phyloP scores from a whole-genome alignment of 1,140 invertebrate genomes.

The Acromyrmex charruanus region DNA sequence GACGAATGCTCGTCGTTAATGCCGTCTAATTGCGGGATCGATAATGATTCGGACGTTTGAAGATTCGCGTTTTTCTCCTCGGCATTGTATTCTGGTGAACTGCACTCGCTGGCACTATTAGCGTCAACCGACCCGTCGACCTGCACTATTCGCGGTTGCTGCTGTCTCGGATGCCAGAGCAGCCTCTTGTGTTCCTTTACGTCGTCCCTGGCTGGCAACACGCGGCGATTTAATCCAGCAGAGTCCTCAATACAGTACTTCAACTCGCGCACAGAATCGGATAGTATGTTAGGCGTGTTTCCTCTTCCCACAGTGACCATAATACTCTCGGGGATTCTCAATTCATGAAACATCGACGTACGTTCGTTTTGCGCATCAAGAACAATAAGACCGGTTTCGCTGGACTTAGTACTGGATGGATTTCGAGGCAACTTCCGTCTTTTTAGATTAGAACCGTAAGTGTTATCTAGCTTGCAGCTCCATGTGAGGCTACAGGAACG shows the following conservation, averaged over 20 bases:
- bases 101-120: slow-evolving; percentile 84
- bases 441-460: slow-evolving; percentile 88
- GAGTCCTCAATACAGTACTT: slow-evolving; percentile 81
- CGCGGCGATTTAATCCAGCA: slow-evolving; percentile 70
- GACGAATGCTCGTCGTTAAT: slow-evolving; percentile 77
- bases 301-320: slow-evolving; percentile 84
- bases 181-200: slow-evolving; percentile 84
- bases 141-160: slow-evolving; percentile 86
- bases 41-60: slow-evolving; percentile 48
- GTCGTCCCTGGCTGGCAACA: slow-evolving; percentile 77
- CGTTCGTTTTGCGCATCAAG: slow-evolving; percentile 80
- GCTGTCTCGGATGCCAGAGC: slow-evolving; percentile 83
- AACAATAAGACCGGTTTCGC: slow-evolving; percentile 78
- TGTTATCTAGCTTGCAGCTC: slow-evolving; percentile 90
- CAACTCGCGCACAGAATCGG: slow-evolving; percentile 78
- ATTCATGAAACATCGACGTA: slow-evolving; percentile 82
- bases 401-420: slow-evolving; percentile 74
- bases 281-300: slow-evolving; percentile 78
- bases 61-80: slow-evolving; percentile 76
- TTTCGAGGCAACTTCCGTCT: slow-evolving; percentile 88
- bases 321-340: slow-evolving; percentile 85
- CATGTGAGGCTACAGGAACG: slow-evolving; percentile 90
- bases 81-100: slow-evolving; percentile 82
- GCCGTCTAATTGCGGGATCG: slow-evolving; percentile 81
- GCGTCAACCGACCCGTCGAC: slow-evolving; percentile 89